Evolutionary conservation across 1,140 invertebrate species (phyloP).

Genomic region (Neodiprion lecontei): DNA sequence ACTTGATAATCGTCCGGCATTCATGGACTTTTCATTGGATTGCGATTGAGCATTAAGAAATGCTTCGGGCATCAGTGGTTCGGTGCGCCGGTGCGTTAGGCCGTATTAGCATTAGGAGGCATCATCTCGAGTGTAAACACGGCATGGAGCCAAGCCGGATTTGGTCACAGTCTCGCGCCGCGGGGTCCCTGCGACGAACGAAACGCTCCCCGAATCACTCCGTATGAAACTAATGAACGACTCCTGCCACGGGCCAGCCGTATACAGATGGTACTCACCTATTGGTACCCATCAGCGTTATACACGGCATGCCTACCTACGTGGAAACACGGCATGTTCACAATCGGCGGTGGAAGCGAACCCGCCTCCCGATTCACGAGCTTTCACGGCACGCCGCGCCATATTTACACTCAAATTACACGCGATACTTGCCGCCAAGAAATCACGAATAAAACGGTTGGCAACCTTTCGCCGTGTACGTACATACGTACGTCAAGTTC

Average conservation of each 20-base stretch:
- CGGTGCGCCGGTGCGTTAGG: not conserved
- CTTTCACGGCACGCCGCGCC: too few species aligned
- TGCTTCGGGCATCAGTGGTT: slow-evolving; percentile 42
- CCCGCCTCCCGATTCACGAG: too few species aligned
- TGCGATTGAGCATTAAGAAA: slow-evolving; percentile 63
- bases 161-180: slow-evolving; percentile 58
- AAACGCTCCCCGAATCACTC: not conserved
- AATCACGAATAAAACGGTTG: not conserved
- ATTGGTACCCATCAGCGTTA: not conserved
- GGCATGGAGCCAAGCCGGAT: slow-evolving; percentile 57
- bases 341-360: too few species aligned
- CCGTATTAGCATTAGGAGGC: slow-evolving; percentile 63
- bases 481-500: too few species aligned
- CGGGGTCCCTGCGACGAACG: slow-evolving; percentile 35
- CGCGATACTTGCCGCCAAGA: not conserved
- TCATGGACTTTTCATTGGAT: slow-evolving; percentile 64
- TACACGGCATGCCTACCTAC: too few species aligned
- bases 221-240: slow-evolving; percentile 7
- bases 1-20: slow-evolving; percentile 62
- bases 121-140: slow-evolving; percentile 65
- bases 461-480: too few species aligned
- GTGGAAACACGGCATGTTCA: too few species aligned
- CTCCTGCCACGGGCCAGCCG: slow-evolving; percentile 1
- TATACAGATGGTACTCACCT: slow-evolving; percentile 1
- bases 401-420: too few species aligned